Base-by-base conservation (phyloP, 2,888 invertebrate genomes). In the Horisme vitalbata region DNA sequence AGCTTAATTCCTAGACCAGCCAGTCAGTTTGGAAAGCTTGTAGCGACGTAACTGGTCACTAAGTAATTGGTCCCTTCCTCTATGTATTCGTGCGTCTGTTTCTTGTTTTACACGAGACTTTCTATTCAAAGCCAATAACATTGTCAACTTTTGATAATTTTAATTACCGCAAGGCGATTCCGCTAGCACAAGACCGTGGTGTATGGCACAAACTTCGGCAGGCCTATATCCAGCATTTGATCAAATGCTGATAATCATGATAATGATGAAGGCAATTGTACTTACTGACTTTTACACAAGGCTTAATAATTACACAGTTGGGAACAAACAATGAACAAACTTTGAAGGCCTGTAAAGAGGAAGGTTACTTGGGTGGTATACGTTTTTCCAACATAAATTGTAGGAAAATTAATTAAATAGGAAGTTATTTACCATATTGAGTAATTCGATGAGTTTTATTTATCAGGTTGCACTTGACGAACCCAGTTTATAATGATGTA, bases 1-100 rank as follows among this genome's bases (percentile, higher is more conserved):
- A 32, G 15, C 32, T 32, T 15, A 18, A 32, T 26, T 41, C 39
- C 32, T 39, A 32, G 26, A 41, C 32, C 18, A 27, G 30, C 15
- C 14, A 32, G 20, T 4, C 35, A 32, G 27, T 4, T 7, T 12
- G 20, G 43, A 43, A 48, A 48, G 43, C 37, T 48, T 21, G 14
- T 37, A 37, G 23, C 24, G 27, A 38, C 39, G 31, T 39, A 44
- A 39, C 43, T 43, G 20, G 48, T 33, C 33, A 31, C 34, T 38
- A 31, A 44, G 83, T 84, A 83, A 85, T 85, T 82, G 79, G 68
- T 73, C 63, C 70, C 63, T 66, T 76, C 75, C 73, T 79, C 65
- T 58, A 74, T 64, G 71, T 66, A 60, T 68, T 68, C 57, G 63
- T 69, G 59, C 56, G 63, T 61, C 61, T 43, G 38, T 43, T 34